phyloP scores from a whole-genome alignment of 2,113 vertebrate genomes.

The Spilogale gracilis region DNA sequence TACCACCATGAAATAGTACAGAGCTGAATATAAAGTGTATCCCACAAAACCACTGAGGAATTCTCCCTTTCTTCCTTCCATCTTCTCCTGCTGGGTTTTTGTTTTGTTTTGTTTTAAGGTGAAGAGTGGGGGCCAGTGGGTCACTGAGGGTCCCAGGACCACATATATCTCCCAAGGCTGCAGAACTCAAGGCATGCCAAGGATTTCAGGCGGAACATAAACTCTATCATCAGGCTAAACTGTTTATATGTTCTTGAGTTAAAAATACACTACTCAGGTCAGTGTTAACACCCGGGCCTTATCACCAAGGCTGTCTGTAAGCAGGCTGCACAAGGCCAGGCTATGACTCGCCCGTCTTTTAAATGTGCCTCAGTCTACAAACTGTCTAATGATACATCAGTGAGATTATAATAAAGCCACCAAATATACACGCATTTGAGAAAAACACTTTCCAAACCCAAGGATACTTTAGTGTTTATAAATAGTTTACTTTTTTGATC shows the following conservation, averaged over 20 bases:
- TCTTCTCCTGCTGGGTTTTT: not conserved
- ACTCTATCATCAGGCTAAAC: conserved; percentile 60
- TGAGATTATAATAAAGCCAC: conserved; percentile 85
- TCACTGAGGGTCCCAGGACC: conserved; percentile 27
- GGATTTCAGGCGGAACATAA: conserved; percentile 44
- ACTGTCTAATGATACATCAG: conserved; percentile 78
- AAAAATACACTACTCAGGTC: conserved; percentile 77
- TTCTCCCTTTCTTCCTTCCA: not conserved
- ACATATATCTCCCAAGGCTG: not conserved
- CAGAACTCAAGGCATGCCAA: conserved; percentile 45
- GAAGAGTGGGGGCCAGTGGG: not conserved
- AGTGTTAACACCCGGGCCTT: conserved; percentile 82
- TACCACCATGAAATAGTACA: not conserved
- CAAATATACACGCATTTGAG: conserved; percentile 84
- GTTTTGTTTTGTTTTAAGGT: not conserved
- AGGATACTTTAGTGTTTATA: conserved; percentile 89
- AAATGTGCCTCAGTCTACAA: conserved; percentile 71
- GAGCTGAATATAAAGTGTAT: not conserved
- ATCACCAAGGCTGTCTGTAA: conserved; percentile 71
- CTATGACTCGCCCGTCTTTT: conserved; percentile 45
- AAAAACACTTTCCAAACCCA: conserved; percentile 86
- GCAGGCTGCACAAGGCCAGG: conserved; percentile 71
- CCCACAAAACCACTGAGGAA: not conserved
- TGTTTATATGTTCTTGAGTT: conserved; percentile 83
- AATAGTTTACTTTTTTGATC: conserved; percentile 90